Base-by-base conservation (phyloP, 2,797 vertebrate species). In the Siniperca obscura region DNA sequence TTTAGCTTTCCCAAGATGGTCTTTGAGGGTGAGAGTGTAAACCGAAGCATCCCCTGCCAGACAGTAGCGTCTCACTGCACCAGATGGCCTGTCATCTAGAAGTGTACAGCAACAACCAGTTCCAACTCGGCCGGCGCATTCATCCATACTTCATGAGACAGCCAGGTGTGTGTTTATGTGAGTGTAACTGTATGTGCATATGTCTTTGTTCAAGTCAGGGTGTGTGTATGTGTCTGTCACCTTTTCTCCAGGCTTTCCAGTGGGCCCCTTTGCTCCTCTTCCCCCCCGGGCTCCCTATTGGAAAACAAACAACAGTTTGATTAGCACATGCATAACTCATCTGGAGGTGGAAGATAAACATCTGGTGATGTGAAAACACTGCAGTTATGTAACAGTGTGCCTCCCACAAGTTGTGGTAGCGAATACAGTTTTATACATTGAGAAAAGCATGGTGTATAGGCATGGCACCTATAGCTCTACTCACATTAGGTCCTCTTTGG, bases 221-320 rank as follows among this genome's bases (percentile, higher is more conserved):
- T 60, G 55, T 80, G 61, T 66, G 34, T 72, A n/a, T 57, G 25
- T 79, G 40, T 69, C 52, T 67, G 25, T 77, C 91, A 98, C 98
- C 96, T 98, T 98, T 38, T 96, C 94, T 78, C 98, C 98, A 3
- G 96, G 95, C 69, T 97, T 97, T 81, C 98, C 98, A 0, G 97
- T 97, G 36, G 97, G 92, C 9, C 97, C 98, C 0, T 92, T 94
- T 40, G 96, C 96, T 40, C 98, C 98, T 92, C 97, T 95, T 56
- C 96, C 97, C 53, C 98, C 98, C 2, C 95, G 94, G 79, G 88
- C 77, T 22, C 97, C 98, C 97, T 99, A 79, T 70, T 76, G 67
- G 77, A 86, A 92, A 83, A 90, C 75, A 87, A 91, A 90, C 80
- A 91, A 78, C 57, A 80, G 74, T 64, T 76, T 93, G 72, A 91